These are phyloP conservation scores for Crotophaga sulcirostris DNA, from an alignment of 2,113 vertebrate genomes.

Conservation along the genomic window DNA sequence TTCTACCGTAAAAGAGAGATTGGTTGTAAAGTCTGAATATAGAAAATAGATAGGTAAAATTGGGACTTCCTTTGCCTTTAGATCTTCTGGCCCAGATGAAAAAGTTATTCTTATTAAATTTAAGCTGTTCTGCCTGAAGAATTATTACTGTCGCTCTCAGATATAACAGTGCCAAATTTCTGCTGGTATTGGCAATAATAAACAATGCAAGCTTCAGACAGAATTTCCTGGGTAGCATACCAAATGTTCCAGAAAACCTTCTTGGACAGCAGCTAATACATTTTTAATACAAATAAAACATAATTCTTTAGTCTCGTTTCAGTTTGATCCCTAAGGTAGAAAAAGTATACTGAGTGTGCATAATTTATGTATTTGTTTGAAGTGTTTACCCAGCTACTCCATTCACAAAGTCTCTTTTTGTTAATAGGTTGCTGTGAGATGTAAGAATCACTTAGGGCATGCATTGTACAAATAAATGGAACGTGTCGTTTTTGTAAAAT, in stretches of 20 bases:
- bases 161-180: constrained; percentile 13
- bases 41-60: constrained; percentile 45
- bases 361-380: constrained; percentile 65
- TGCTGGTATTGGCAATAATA: constrained; percentile 48
- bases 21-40: constrained; percentile 45
- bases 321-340: constrained; percentile 50
- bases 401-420: constrained; percentile 34
- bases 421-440: constrained; percentile 25
- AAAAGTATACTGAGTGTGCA: not conserved
- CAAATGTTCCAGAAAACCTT: constrained; percentile 56
- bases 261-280: constrained; percentile 53
- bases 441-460: constrained; percentile 15
- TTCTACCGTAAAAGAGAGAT: constrained; percentile 37
- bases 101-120: constrained; percentile 45
- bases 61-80: constrained; percentile 19
- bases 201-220: constrained; percentile 43
- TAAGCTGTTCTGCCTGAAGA: constrained; percentile 60
- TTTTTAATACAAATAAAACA: constrained; percentile 70
- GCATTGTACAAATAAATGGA: constrained; percentile 9
- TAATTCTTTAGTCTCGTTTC: constrained; percentile 26
- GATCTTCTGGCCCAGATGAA: constrained; percentile 51
- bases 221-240: constrained; percentile 60
- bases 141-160: constrained; percentile 32
- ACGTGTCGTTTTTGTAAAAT: not conserved
- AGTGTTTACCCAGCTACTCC: constrained; percentile 41